Evolutionary conservation across 2,888 invertebrate species (phyloP).

Genomic region (Myathropa florea): DNA sequence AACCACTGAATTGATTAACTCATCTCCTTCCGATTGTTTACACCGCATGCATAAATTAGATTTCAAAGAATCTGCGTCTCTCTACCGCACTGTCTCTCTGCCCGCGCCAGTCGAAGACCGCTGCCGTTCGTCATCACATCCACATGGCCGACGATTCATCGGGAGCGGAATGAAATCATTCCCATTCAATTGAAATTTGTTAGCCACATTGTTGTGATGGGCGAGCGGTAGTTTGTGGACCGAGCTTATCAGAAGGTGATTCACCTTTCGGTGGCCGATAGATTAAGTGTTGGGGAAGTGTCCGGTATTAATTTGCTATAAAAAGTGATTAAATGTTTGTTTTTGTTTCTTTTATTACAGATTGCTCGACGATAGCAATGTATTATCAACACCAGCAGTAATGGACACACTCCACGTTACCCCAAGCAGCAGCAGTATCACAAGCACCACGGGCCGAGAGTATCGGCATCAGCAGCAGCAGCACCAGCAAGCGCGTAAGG

Average conservation of each 20-base stretch:
- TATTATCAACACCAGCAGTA: constrained; percentile 54
- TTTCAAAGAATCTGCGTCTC: neutral
- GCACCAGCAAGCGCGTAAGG: constrained; percentile 69
- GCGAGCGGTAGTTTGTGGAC: neutral
- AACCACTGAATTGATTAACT: constrained; percentile 29
- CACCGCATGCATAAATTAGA: constrained; percentile 2
- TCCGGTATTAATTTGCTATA: neutral
- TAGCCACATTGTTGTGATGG: neutral
- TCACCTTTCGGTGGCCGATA: constrained; percentile 16
- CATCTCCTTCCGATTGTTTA: constrained; percentile 28
- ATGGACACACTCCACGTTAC: constrained; percentile 74
- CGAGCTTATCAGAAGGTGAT: constrained; percentile 38
- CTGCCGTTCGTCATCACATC: neutral
- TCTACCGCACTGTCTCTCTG: no score
- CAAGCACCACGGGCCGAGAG: constrained; percentile 45
- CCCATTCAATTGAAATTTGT: constrained; percentile 2
- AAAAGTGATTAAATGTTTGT: neutral
- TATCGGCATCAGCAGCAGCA: constrained; percentile 72
- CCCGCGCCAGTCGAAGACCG: no score
- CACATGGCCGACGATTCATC: neutral
- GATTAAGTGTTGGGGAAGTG: neutral
- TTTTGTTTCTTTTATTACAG: constrained; percentile 48
- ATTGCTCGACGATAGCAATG: constrained; percentile 47
- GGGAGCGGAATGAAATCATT: constrained; percentile 9
- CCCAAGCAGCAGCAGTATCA: constrained; percentile 73